Percentiles rank a stretch among this genome's conserved stretches.
Evolutionary conservation across 2,113 vertebrate genomes (phyloP).

Genomic region (Sarotherodon lohbergeri): DNA sequence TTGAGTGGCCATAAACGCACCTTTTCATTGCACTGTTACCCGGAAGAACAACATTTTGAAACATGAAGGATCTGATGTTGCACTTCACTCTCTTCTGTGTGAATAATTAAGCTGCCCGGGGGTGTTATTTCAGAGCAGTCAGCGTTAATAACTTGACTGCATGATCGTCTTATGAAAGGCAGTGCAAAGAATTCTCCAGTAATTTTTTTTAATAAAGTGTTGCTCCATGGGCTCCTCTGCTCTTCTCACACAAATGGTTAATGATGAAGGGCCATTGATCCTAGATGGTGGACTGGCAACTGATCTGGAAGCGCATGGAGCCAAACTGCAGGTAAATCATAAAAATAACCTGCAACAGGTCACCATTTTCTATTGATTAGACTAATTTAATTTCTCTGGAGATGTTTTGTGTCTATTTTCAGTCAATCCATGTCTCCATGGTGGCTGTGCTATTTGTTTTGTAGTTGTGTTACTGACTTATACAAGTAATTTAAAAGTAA

Average conservation of each 20-base stretch:
- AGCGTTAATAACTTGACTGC: neutral
- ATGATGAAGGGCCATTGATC: constrained; percentile 40
- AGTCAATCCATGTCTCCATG: neutral
- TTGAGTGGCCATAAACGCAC: neutral
- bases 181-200: neutral
- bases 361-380: neutral
- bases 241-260: neutral
- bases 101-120: neutral
- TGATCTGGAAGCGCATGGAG: constrained; percentile 73
- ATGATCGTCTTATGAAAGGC: neutral
- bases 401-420: neutral
- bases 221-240: constrained; percentile 1
- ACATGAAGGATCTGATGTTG: neutral
- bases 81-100: neutral
- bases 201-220: neutral
- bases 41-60: constrained; percentile 40
- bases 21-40: neutral
- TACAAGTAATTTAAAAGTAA: neutral
- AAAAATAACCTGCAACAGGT: neutral
- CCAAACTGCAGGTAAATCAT: constrained; percentile 62
- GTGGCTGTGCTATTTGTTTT: neutral
- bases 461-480: neutral
- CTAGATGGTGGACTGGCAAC: constrained; percentile 77
- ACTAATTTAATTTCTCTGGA: neutral
- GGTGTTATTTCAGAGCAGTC: neutral